Evolutionary conservation across 2,113 vertebrate species (phyloP), one percentile per base, ranked within the genome.

Genomic region (Tachuris rubrigastra): DNA sequence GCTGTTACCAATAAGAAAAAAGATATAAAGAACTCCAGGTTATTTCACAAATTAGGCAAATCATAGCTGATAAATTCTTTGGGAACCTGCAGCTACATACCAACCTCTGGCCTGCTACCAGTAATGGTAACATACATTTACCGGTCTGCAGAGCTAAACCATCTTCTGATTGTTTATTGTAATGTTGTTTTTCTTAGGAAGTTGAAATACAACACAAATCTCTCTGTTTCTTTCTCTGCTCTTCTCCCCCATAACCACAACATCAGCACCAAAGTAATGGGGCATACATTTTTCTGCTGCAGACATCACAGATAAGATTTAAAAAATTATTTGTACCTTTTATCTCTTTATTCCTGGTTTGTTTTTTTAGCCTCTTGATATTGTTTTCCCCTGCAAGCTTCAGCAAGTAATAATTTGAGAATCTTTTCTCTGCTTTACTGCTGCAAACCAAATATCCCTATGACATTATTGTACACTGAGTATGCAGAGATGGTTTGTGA

Each of bases 301-400:
- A 69, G 16, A 52, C 6, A 24, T 24, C 30, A 44, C 5, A 86
- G 23, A 53, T 15, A 37, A 3, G 13, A 79, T 9, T 9, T 83
- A 59, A 89, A 47, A 71, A 69, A 7, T 15, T 65, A 5, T 7
- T 68, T 66, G 2, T 10, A 52, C 3, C 5, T 21, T 68, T 79
- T 67, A 31, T 68, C 22, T 4, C 20, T 67, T 87, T 81, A 37
- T 75, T 92, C 79, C 15, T 75, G 28, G 5, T 71, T 56, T 75
- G 2, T 1, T 23, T 56, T 55, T 62, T 44, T 72, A 4, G 0
- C 5, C 2, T 52, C 4, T 71, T 50, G 14, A 5, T 62, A 25
- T 41, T 58, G 35, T 24, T 59, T 85, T 18, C 19, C 19, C 58
- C 56, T 39, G 27, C 39, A 69, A 55, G 6, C 41, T 80, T 65